Conservation (phyloP, 2,888 invertebrate genomes). For the Eledona agricola region DNA sequence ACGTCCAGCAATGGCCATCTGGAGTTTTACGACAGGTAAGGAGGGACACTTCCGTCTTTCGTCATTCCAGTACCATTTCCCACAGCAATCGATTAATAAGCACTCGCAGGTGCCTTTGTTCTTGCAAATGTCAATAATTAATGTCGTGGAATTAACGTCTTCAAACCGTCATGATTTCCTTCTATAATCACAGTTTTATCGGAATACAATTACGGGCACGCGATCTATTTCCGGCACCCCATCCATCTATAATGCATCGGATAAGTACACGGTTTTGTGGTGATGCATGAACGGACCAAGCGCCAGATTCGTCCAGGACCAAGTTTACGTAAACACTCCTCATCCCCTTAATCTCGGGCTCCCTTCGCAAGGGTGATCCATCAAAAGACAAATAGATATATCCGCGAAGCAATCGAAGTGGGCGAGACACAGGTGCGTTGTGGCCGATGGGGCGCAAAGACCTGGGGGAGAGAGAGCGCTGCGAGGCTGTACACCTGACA, state of each 20-base stretch:
- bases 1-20: slow-evolving; percentile 8
- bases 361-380: slow-evolving; percentile 36
- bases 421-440: slow-evolving; percentile 39
- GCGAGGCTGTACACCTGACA: slow-evolving; percentile 37
- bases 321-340: not conserved
- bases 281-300: slow-evolving; percentile 12
- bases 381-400: slow-evolving; percentile 44
- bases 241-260: slow-evolving; percentile 14
- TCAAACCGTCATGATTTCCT: slow-evolving; percentile 35
- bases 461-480: slow-evolving; percentile 22
- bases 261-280: slow-evolving; percentile 6
- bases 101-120: slow-evolving; percentile 23
- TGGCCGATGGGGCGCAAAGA: slow-evolving; percentile 35
- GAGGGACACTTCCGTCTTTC: slow-evolving; percentile 9
- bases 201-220: slow-evolving; percentile 33
- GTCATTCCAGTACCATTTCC: not conserved
- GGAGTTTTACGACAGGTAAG: slow-evolving; percentile 6
- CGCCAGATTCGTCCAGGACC: no score
- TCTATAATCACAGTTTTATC: slow-evolving; percentile 33
- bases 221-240: slow-evolving; percentile 28
- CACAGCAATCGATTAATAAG: slow-evolving; percentile 10
- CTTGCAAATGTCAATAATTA: slow-evolving; percentile 23
- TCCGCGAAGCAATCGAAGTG: slow-evolving; percentile 33
- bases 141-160: slow-evolving; percentile 21
- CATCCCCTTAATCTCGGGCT: not conserved